Base-by-base conservation (phyloP, 2,113 vertebrate species). In the Chloropsis cyanopogon region DNA sequence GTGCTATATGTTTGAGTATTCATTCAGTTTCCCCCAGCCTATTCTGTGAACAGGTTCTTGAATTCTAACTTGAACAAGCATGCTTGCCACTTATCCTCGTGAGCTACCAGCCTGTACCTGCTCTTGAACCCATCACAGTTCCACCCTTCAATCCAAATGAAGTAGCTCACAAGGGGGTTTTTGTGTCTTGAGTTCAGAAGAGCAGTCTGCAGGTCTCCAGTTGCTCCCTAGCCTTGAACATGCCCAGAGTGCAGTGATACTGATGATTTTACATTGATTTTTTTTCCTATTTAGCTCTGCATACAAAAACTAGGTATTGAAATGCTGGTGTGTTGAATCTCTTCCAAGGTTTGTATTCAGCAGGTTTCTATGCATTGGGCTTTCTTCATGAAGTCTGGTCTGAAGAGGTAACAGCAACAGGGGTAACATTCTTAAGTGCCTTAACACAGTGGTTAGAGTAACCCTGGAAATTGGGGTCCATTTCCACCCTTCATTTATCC, bases 1-100 rank as follows among this genome's bases (percentile, higher is more conserved):
- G 4, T 85, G 37, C 61, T 61, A 2, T 54, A 25, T 2, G 8
- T 52, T 18, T 39, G 29, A 86, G 50, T 68, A 23, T 61, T 69
- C 18, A 15, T 68, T 89, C 41, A 37, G 24, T 77, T 91, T 93
- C 78, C 42, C 28, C 7, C 53, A 83, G 35, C 29, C 44, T 78
- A 4, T 42, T 31, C 39, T 71, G 64, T 78, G 44, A 81, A 42
- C 0, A 7, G n/a, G n/a, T 68, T 49, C 42, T 70, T 76, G 29
- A 35, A 42, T 60, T 73, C 76, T 17, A 24, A 6, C 29, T 59
- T 70, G 19, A 70, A 56, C n/a, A 78, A 59, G 29, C 25, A 33
- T 7, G 6, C 16, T 65, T 50, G 10, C 31, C 8, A 7, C 23
- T 39, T 57, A 25, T 0, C 11, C 31, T 75, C 0, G 0, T 12